phyloP scores from a whole-genome alignment of 2,888 invertebrate species.

The Iselma pallidipennis region DNA sequence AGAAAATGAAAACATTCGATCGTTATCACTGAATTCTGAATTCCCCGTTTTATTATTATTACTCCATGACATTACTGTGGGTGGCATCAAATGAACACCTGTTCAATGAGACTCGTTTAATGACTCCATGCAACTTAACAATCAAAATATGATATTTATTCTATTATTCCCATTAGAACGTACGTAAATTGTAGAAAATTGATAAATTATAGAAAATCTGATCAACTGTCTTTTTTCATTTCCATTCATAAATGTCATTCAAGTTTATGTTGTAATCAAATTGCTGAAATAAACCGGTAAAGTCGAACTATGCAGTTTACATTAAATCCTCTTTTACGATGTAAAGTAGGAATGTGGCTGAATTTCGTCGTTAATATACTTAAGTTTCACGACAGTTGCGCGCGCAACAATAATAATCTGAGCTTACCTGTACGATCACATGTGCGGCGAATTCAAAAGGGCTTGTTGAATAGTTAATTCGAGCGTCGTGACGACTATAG shows the following conservation, averaged over 20 bases:
- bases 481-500: too few relatives aligned
- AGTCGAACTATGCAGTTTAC: constrained; percentile 17
- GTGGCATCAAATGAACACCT: not conserved
- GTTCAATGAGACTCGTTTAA: not conserved
- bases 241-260: too few relatives aligned
- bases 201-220: too few relatives aligned
- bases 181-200: too few relatives aligned
- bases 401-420: constrained; percentile 27
- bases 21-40: constrained; percentile 5
- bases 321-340: constrained; percentile 19
- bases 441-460: constrained; percentile 18
- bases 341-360: constrained; percentile 16
- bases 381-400: constrained; percentile 16
- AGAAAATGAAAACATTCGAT: constrained; percentile 6
- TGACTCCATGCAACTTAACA: not conserved
- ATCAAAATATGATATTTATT: too few relatives aligned
- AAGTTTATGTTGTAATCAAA: constrained; percentile 17
- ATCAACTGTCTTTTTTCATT: too few relatives aligned
- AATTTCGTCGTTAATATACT: constrained; percentile 10
- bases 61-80: constrained; percentile 2
- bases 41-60: constrained; percentile 6
- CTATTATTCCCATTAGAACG: too few relatives aligned
- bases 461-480: not conserved
- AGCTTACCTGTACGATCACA: constrained; percentile 24
- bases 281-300: constrained; percentile 14